Conservation (phyloP, 2,888 invertebrate species). For the Punctoribates punctum region DNA sequence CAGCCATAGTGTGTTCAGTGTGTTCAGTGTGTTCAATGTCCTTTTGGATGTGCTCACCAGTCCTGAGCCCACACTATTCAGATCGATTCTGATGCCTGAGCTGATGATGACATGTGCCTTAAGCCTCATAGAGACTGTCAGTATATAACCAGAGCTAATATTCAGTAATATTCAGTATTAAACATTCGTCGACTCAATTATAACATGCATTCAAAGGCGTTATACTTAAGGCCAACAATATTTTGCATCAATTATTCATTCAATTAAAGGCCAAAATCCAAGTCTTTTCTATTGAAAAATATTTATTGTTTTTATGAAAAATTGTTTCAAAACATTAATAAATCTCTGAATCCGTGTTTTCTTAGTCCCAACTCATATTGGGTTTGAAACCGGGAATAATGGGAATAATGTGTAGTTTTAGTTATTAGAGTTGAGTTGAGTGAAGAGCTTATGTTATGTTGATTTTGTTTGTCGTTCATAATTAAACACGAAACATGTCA, state of each 20-base stretch:
- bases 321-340: too few relatives aligned
- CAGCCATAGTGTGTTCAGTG: neutral
- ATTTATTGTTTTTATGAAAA: too few relatives aligned
- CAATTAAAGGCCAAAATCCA: neutral
- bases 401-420: neutral
- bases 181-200: constrained; percentile 1
- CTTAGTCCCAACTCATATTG: neutral
- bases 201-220: neutral
- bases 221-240: neutral
- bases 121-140: neutral
- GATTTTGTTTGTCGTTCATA: constrained; percentile 6
- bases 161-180: neutral
- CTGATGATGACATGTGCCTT: constrained; percentile 5
- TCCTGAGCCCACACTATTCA: neutral
- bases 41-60: neutral
- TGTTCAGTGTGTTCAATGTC: constrained; percentile 7
- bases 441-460: neutral
- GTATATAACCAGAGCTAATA: neutral
- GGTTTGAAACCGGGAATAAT: neutral
- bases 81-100: constrained; percentile 5
- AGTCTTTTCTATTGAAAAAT: neutral
- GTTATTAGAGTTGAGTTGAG: neutral
- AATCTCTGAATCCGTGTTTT: too few relatives aligned
- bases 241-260: neutral
- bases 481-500: constrained; percentile 10